A percentile compares a stretch with the other conserved stretches of the same genome.
These are phyloP conservation scores for Campoletis raptor DNA, from an alignment of 2,888 invertebrate species.

Conservation along the genomic window DNA sequence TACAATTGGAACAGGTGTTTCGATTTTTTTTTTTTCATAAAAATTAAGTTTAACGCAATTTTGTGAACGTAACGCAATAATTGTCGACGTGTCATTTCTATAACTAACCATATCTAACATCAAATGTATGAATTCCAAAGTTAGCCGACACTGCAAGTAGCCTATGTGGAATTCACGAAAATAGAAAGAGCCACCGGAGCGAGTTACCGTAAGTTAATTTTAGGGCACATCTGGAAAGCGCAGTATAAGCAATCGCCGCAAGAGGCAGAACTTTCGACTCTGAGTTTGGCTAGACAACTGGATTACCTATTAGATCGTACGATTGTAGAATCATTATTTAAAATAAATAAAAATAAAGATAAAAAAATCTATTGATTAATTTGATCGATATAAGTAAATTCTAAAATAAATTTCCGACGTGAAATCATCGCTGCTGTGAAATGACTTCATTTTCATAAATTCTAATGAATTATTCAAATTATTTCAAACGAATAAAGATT, in stretches of 20 bases:
- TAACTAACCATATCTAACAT: not conserved
- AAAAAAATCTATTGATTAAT: not conserved
- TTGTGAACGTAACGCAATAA: not conserved
- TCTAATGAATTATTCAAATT: not conserved
- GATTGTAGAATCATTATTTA: not conserved
- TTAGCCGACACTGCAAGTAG: not conserved
- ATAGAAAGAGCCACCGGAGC: conserved; percentile 17
- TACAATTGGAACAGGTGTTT: not conserved
- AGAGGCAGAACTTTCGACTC: conserved; percentile 4
- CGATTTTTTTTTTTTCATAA: not conserved
- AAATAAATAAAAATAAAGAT: not conserved
- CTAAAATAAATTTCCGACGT: not conserved
- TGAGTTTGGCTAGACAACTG: not conserved
- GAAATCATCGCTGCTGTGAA: not conserved
- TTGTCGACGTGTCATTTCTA: not conserved
- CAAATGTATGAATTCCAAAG: conserved; percentile 11
- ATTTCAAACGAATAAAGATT: not conserved
- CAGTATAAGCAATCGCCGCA: conserved; percentile 4
- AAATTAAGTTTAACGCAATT: not conserved
- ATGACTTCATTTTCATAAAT: not conserved
- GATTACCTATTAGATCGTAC: not conserved
- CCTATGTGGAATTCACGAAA: conserved; percentile 13
- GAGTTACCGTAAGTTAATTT: conserved; percentile 12
- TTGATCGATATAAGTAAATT: not conserved
- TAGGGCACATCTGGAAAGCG: conserved; percentile 20